Percentiles rank a stretch among this genome's conserved stretches.
Conservation (phyloP, 92 coral and sea anemone genomes). For the Siderastrea siderea region DNA sequence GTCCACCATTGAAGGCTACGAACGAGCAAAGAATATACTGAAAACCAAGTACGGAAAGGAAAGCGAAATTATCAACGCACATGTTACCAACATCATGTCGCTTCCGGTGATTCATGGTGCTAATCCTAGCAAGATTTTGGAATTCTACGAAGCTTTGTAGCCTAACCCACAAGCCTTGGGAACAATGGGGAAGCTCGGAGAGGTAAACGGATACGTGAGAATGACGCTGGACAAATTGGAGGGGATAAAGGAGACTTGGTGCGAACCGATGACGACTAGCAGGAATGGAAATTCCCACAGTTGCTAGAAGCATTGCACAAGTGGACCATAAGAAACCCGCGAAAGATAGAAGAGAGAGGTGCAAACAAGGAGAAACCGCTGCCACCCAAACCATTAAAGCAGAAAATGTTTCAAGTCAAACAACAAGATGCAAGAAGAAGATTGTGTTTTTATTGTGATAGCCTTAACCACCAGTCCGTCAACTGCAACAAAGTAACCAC, state of each 20-base stretch:
- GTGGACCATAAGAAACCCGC: slow-evolving; percentile 69
- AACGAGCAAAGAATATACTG: slow-evolving; percentile 70
- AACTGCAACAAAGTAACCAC: slow-evolving; percentile 43
- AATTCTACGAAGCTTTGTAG: background rate
- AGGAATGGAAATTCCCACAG: slow-evolving; percentile 68
- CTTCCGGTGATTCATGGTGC: slow-evolving; percentile 57
- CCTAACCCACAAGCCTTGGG: slow-evolving; percentile 64
- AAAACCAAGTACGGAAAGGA: slow-evolving; percentile 68
- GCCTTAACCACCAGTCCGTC: slow-evolving; percentile 28
- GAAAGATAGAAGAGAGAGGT: slow-evolving; percentile 12
- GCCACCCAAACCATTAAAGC: background rate
- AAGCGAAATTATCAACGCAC: slow-evolving; percentile 71
- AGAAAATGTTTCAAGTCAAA: background rate
- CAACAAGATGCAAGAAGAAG: slow-evolving; percentile 16
- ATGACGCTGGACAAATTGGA: slow-evolving; percentile 62
- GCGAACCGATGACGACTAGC: slow-evolving; percentile 72
- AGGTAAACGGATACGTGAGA: slow-evolving; percentile 72
- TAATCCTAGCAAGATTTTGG: background rate
- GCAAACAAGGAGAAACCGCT: background rate
- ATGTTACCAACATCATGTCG: slow-evolving; percentile 49
- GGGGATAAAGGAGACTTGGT: slow-evolving; percentile 73
- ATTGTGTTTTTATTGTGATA: slow-evolving; percentile 55
- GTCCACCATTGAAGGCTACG: slow-evolving; percentile 45
- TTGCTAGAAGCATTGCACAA: slow-evolving; percentile 69
- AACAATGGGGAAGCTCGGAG: slow-evolving; percentile 71